Evolutionary conservation across 2,797 vertebrate genomes (phyloP).

Genomic region (Denticeps clupeoides): DNA sequence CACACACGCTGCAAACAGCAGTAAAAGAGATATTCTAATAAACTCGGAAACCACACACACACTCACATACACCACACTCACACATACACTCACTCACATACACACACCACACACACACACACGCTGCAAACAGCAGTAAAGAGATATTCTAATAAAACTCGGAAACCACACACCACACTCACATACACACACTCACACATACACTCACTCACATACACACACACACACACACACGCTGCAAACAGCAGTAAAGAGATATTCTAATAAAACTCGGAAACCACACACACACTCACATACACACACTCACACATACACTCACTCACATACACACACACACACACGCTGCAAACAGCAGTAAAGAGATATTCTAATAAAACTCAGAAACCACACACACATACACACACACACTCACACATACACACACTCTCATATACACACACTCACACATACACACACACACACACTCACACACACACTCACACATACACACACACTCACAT

Average conservation of each 20-base stretch:
- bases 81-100: no score
- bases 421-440: not conserved
- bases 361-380: no score
- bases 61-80: no score
- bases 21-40: no score
- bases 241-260: slow-evolving; percentile 8
- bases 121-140: not conserved
- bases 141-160: no score
- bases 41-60: no score
- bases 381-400: not conserved
- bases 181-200: slow-evolving; percentile 4
- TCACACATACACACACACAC: no score
- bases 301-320: not conserved
- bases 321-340: slow-evolving; percentile 1
- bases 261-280: slow-evolving; percentile 10
- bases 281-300: slow-evolving; percentile 11
- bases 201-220: not conserved
- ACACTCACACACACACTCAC: not conserved
- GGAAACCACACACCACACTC: not conserved
- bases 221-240: no score
- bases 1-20: no score
- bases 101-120: slow-evolving; percentile 3
- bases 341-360: not conserved
- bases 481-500: not conserved
- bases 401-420: not conserved